phyloP scores from a whole-genome alignment of 2,888 invertebrate species.

The Clitarchus hookeri region DNA sequence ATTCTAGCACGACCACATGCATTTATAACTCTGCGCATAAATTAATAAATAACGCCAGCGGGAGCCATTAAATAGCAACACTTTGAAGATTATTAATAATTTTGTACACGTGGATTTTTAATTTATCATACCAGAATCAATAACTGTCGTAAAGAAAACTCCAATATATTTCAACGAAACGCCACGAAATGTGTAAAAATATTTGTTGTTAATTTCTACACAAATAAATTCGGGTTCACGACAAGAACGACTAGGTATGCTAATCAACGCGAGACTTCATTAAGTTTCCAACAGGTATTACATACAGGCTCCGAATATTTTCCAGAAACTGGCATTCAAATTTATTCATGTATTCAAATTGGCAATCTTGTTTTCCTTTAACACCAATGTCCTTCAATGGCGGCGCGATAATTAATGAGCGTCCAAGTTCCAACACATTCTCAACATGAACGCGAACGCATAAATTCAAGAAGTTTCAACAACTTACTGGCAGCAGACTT shows the following conservation, averaged over 20 bases:
- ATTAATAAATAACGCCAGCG: too few relatives aligned
- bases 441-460: neutral
- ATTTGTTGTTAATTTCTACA: neutral
- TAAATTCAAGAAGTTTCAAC: neutral
- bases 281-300: neutral
- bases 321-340: neutral
- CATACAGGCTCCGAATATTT: neutral
- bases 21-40: too few relatives aligned
- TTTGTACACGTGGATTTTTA: too few relatives aligned
- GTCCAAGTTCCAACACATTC: neutral
- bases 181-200: neutral
- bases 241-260: neutral
- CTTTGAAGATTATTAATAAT: too few relatives aligned
- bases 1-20: too few relatives aligned
- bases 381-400: neutral
- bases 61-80: too few relatives aligned
- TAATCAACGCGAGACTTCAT: neutral
- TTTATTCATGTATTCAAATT: constrained; percentile 14
- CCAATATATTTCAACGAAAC: too few relatives aligned
- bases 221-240: neutral
- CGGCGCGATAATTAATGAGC: constrained; percentile 5
- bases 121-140: too few relatives aligned
- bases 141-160: too few relatives aligned
- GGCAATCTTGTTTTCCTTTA: constrained; percentile 14
- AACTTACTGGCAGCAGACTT: neutral